Conservation (phyloP, 2,888 invertebrate genomes). For the Agapetus fuscipes region DNA sequence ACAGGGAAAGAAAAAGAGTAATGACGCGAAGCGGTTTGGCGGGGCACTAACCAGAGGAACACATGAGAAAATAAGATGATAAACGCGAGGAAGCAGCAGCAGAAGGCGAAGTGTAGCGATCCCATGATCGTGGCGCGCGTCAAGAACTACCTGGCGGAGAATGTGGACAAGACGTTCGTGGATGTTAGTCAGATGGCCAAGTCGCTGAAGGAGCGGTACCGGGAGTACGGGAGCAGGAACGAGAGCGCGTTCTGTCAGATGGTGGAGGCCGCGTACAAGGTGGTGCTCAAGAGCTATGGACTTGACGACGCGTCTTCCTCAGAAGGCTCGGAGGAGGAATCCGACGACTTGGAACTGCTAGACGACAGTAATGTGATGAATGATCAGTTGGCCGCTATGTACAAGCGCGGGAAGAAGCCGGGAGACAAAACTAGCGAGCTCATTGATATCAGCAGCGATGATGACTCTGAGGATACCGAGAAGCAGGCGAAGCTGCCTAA, state of each 20-base stretch:
- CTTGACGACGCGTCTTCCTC: conserved; percentile 48
- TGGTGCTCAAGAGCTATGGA: conserved; percentile 60
- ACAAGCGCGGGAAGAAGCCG: conserved; percentile 41
- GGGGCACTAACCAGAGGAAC: no score
- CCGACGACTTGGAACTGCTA: conserved; percentile 60
- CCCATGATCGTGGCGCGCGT: conserved; percentile 51
- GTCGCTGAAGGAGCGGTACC: conserved; percentile 56
- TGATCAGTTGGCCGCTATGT: conserved; percentile 43
- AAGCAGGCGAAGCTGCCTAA: conserved; percentile 37
- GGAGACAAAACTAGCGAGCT: conserved; percentile 36
- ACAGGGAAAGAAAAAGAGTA: background rate
- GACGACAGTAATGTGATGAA: conserved; percentile 69
- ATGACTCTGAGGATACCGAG: conserved; percentile 37
- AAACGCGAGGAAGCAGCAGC: conserved; percentile 44
- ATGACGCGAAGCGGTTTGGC: background rate
- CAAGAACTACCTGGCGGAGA: conserved; percentile 69
- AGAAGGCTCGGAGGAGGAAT: conserved; percentile 50
- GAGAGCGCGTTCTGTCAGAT: conserved; percentile 65
- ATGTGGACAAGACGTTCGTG: conserved; percentile 69
- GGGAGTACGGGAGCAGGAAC: conserved; percentile 75
- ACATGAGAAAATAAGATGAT: background rate
- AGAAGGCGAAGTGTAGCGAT: conserved; percentile 41
- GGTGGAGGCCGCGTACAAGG: conserved; percentile 69
- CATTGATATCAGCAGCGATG: conserved; percentile 40
- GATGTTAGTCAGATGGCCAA: conserved; percentile 80